These are phyloP conservation scores for Poeciliopsis turrubarensis DNA, from an alignment of 2,113 vertebrate genomes.

Conservation along the genomic window DNA sequence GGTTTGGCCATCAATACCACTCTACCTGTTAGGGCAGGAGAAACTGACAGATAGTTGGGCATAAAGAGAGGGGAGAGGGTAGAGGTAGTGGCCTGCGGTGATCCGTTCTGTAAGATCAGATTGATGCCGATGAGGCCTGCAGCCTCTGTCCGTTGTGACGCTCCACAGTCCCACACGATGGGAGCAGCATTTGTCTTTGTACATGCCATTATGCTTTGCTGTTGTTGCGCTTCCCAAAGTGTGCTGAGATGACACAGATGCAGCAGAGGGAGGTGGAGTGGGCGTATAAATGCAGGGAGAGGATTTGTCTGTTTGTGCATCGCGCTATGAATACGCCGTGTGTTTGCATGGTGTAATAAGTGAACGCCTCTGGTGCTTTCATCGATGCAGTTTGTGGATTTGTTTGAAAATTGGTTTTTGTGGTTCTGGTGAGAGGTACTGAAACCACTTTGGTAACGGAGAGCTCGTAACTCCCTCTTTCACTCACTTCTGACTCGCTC, in stretches of 20 bases:
- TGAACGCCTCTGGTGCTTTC: conserved; percentile 17
- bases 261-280: conserved; percentile 23
- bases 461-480: conserved; percentile 21
- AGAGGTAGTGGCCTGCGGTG: conserved; percentile 33
- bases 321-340: conserved; percentile 21
- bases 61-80: conserved; percentile 11
- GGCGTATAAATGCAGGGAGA: conserved; percentile 35
- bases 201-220: conserved; percentile 47
- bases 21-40: conserved; percentile 54
- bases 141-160: conserved; percentile 41
- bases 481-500: conserved; percentile 48
- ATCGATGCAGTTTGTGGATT: conserved; percentile 3
- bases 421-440: conserved; percentile 19
- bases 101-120: conserved; percentile 61
- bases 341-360: conserved; percentile 9
- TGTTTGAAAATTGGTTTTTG: conserved; percentile 16
- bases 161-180: conserved; percentile 34
- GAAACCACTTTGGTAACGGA: conserved; percentile 11
- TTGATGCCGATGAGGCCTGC: conserved; percentile 64
- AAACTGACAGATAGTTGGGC: conserved; percentile 33
- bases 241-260: conserved; percentile 42
- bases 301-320: conserved; percentile 50
- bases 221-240: conserved; percentile 50
- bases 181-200: conserved; percentile 53
- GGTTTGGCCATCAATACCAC: conserved; percentile 68